Evolutionary conservation across 2,797 vertebrate species (phyloP), one percentile per base, ranked within the genome.

Genomic region (Enteromius argenteus): DNA sequence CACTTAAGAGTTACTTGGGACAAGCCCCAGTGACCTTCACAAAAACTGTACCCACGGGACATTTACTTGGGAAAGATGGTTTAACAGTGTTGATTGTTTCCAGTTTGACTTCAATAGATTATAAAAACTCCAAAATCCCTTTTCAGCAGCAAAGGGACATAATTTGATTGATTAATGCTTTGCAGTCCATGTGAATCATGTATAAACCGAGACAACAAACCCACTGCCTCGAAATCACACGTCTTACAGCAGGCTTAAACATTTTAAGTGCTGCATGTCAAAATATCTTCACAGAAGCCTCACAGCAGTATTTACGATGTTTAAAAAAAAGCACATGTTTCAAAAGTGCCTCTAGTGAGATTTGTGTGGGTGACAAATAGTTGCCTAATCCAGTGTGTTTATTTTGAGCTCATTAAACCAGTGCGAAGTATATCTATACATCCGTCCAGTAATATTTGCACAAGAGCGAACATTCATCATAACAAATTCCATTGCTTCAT

Each of bases 391-490:
- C 66, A 53, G 8, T 10, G 39, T 32, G 42, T 85, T 73, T 81
- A 27, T 84, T 82, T 30, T 46, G 67, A 78, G 81, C 58, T 80
- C 17, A 78, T 73, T 81, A 81, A 87, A 79, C 72, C 73, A 84
- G 83, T 81, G 80, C 58, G 10, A 71, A 67, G 39, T 78, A 86
- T 83, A 78, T 71, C 42, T 76, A 64, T 83, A 84, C 76, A 51
- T 78, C 39, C 49, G 21, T 84, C 81, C 53, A 39, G 67, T 17
- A 21, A 72, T 86, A 66, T 78, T 86, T 78, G 74, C 58, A 15
- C 67, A 78, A 72, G 66, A 32, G 64, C 42, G 67, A 79, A 69
- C 30, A 66, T 56, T 84, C n/a, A 3, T 62, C 71, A 66, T 49
- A 42, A 49, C 51, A 68, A 79, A 69, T 84, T 53, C 32, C 44